A percentile compares a stretch with the other conserved stretches of the same genome.
These are phyloP conservation scores for Atta colombica DNA, from an alignment of 1,140 invertebrate genomes.

Conservation along the genomic window DNA sequence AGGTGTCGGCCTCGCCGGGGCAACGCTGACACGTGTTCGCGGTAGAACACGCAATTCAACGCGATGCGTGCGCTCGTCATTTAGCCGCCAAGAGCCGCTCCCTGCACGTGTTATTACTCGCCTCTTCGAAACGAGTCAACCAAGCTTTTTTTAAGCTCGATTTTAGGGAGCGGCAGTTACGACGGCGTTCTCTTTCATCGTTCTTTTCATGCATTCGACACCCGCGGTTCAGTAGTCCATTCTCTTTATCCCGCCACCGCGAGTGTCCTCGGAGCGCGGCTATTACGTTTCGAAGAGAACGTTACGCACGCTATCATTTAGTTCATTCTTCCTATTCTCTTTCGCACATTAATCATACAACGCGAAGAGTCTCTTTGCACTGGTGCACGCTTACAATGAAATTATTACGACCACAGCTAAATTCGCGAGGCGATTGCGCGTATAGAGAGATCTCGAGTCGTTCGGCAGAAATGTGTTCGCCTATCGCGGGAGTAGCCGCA, in stretches of 20 bases:
- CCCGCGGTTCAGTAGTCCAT: constrained; percentile 74
- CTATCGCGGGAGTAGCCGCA: background rate
- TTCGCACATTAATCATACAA: background rate
- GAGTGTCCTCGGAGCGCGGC: constrained; percentile 54
- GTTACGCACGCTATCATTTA: constrained; percentile 22
- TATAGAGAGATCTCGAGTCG: constrained; percentile 25
- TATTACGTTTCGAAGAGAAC: constrained; percentile 70
- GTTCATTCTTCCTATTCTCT: background rate
- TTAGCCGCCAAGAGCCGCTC: constrained; percentile 31
- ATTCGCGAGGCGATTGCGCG: constrained; percentile 38
- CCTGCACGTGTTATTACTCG: constrained; percentile 69
- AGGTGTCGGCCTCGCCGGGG: constrained; percentile 29
- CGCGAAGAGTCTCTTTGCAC: constrained; percentile 37
- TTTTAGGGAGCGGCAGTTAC: constrained; percentile 50
- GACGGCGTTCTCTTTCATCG: constrained; percentile 35
- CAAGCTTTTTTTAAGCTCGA: constrained; percentile 50
- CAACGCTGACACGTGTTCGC: constrained; percentile 40
- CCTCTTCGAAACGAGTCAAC: constrained; percentile 58
- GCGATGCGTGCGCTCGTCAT: constrained; percentile 45
- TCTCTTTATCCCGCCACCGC: constrained; percentile 65
- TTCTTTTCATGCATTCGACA: constrained; percentile 55
- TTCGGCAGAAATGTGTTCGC: background rate
- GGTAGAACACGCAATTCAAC: constrained; percentile 18
- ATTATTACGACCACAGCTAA: constrained; percentile 10
- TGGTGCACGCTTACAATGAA: background rate